Evolutionary conservation across 2,888 invertebrate species (phyloP).

Genomic region (Carabus problematicus): DNA sequence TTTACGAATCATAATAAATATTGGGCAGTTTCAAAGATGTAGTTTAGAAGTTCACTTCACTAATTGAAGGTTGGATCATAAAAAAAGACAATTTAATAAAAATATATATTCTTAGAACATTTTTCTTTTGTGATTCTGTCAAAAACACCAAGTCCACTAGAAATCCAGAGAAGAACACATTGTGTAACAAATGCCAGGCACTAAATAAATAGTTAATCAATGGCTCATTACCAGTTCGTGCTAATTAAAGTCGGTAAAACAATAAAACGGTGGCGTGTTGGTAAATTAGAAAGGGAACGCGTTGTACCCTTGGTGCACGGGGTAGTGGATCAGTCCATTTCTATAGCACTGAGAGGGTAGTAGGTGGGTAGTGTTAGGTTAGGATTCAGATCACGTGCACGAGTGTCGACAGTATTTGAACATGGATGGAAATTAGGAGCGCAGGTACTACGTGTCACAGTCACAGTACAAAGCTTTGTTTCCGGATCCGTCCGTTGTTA

Average conservation of each 20-base stretch:
- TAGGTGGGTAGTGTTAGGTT: background rate
- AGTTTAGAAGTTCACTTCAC: too few species aligned
- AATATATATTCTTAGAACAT: too few species aligned
- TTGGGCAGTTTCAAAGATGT: too few species aligned
- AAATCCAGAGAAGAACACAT: background rate
- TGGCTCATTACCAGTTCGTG: slow-evolving; percentile 33
- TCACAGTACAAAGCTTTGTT: slow-evolving; percentile 38
- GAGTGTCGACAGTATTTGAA: background rate
- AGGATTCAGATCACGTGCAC: too few species aligned
- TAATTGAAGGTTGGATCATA: too few species aligned
- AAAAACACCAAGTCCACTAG: slow-evolving; percentile 6
- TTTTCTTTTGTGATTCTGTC: too few species aligned
- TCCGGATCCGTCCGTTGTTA: slow-evolving; percentile 32
- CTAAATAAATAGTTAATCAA: slow-evolving; percentile 39
- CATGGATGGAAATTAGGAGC: background rate
- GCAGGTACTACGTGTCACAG: slow-evolving; percentile 32
- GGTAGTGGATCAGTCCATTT: background rate
- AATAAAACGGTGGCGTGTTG: slow-evolving; percentile 32
- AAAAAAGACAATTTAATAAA: too few species aligned
- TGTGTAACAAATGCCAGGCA: slow-evolving; percentile 16
- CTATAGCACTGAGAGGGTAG: background rate
- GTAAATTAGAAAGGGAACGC: slow-evolving; percentile 36
- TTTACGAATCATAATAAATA: too few species aligned
- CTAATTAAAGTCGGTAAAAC: slow-evolving; percentile 41
- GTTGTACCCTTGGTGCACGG: background rate